Evolutionary conservation across 92 coral and sea anemone genomes (phyloP).

Genomic region (Montipora capitata): DNA sequence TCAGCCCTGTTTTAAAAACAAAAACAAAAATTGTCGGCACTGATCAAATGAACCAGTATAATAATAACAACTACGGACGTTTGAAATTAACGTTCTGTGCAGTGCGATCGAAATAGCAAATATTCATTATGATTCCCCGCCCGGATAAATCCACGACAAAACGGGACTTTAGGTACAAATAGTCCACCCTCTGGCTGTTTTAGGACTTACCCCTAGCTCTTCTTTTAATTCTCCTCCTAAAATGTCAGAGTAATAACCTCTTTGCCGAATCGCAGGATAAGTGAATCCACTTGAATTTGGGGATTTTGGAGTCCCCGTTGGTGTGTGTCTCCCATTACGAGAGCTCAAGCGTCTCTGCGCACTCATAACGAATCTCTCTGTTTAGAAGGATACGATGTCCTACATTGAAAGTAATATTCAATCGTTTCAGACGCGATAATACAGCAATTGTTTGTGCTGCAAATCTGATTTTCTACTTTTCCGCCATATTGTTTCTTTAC

Average conservation of each 20-base stretch:
- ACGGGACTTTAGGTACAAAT: too few species aligned
- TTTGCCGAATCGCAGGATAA: slow-evolving; percentile 89
- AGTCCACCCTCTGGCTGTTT: background rate
- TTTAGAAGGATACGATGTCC: background rate
- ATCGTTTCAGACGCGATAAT: background rate
- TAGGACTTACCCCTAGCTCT: slow-evolving; percentile 82
- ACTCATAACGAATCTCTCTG: slow-evolving; percentile 13
- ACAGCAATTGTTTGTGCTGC: background rate
- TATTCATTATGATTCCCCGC: slow-evolving; percentile 7
- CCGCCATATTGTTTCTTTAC: slow-evolving; percentile 64
- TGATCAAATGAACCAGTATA: too few species aligned
- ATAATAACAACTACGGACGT: too few species aligned
- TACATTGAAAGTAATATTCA: background rate
- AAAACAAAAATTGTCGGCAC: too few species aligned
- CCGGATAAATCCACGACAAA: background rate
- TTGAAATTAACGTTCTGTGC: too few species aligned
- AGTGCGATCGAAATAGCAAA: too few species aligned
- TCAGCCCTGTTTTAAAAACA: too few species aligned
- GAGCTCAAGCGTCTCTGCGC: slow-evolving; percentile 35
- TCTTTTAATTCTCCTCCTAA: slow-evolving; percentile 88
- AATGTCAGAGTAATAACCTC: slow-evolving; percentile 98
- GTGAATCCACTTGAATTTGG: slow-evolving; percentile 83
- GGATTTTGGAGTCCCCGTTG: slow-evolving; percentile 64
- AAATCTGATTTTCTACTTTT: background rate
- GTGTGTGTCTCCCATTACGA: slow-evolving; percentile 49